Evolutionary conservation across 2,888 invertebrate genomes (phyloP).

Genomic region (Andrena hattorfiana): DNA sequence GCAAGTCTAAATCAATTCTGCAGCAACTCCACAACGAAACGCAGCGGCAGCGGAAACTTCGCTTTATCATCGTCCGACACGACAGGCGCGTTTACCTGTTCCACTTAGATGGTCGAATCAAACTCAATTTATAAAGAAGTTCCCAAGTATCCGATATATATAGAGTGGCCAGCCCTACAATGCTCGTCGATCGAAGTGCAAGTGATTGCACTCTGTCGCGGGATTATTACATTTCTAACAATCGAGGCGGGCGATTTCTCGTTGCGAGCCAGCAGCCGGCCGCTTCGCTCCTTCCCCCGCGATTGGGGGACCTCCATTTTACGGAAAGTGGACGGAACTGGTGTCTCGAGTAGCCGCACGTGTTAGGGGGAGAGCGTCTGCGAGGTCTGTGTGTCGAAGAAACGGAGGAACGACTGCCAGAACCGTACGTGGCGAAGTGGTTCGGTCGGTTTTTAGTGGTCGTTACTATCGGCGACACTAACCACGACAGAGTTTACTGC

Average conservation of each 20-base stretch:
- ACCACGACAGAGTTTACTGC: conserved; percentile 52
- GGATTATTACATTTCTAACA: conserved; percentile 58
- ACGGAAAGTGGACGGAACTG: conserved; percentile 35
- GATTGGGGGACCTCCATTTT: conserved; percentile 49
- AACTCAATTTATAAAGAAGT: conserved; percentile 41
- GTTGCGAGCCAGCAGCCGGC: conserved; percentile 18
- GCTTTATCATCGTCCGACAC: conserved; percentile 14
- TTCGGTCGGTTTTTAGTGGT: conserved; percentile 67
- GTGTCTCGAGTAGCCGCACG: conserved; percentile 65
- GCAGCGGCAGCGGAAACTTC: neutral
- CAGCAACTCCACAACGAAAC: neutral
- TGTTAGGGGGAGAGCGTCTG: conserved; percentile 43
- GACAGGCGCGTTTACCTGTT: conserved; percentile 5
- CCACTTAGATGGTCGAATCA: conserved; percentile 22
- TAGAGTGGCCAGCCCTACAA: neutral
- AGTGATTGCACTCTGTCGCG: conserved; percentile 33
- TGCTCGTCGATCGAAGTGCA: conserved; percentile 20
- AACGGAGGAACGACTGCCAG: conserved; percentile 49
- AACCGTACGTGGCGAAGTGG: conserved; percentile 68
- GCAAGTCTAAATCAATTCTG: neutral
- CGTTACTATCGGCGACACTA: conserved; percentile 70
- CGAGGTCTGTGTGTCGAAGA: conserved; percentile 1
- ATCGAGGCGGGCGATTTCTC: conserved; percentile 50
- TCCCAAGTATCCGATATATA: conserved; percentile 33
- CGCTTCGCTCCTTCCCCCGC: neutral